These are phyloP conservation scores for Xenopus petersii DNA, from an alignment of 2,797 vertebrate genomes.

Conservation along the genomic window DNA sequence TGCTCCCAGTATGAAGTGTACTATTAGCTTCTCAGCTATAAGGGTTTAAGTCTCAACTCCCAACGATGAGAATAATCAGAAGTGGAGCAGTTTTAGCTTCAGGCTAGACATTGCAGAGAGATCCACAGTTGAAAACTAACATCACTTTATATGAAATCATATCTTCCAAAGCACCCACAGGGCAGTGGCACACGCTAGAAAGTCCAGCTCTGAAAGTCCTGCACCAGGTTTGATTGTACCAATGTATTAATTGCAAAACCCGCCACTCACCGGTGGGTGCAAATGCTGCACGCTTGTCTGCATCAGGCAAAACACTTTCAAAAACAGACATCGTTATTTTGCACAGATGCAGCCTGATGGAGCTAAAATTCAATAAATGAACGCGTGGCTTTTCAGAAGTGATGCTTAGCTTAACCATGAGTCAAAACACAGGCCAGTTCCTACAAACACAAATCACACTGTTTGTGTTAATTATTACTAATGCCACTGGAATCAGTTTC, in stretches of 20 bases:
- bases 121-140: conserved; percentile 1
- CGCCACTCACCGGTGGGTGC: background rate
- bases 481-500: too few species aligned
- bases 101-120: background rate
- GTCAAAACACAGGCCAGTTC: too few species aligned
- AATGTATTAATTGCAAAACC: too few species aligned
- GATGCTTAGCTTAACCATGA: too few species aligned
- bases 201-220: too few species aligned
- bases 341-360: background rate
- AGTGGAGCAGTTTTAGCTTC: background rate
- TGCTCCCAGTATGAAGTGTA: too few species aligned
- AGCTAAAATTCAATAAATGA: too few species aligned
- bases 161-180: background rate
- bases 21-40: background rate
- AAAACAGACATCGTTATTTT: background rate
- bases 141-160: background rate
- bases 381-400: too few species aligned
- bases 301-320: background rate
- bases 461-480: too few species aligned
- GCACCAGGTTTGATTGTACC: background rate
- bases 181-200: background rate
- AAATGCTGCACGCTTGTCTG: background rate
- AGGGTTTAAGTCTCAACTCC: background rate
- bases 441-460: too few species aligned
- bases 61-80: background rate